Conservation (phyloP, 2,888 invertebrate species). For the Parochlus steinenii region DNA sequence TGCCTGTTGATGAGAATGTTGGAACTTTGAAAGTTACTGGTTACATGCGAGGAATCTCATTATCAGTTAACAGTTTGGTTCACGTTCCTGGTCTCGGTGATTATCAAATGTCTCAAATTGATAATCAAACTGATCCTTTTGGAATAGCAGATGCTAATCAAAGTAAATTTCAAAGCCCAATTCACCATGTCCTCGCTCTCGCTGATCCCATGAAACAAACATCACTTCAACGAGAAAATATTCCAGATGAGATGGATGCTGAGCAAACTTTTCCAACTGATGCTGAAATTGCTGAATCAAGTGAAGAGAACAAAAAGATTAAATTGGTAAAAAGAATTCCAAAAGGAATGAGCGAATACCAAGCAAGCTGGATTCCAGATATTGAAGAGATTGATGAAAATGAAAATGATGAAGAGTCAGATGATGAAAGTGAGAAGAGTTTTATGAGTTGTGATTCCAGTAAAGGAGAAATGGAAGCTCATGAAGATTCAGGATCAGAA, state of each 20-base stretch:
- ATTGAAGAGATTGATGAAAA: slow-evolving; percentile 40
- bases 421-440: slow-evolving; percentile 29
- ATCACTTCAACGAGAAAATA: slow-evolving; percentile 59
- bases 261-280: slow-evolving; percentile 96
- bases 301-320: slow-evolving; percentile 34
- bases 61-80: slow-evolving; percentile 76
- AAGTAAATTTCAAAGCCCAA: slow-evolving; percentile 21
- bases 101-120: slow-evolving; percentile 76
- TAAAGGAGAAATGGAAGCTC: slow-evolving; percentile 22
- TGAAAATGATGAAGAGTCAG: slow-evolving; percentile 33
- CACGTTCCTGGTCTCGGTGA: slow-evolving; percentile 88
- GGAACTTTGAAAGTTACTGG: slow-evolving; percentile 73
- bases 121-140: slow-evolving; percentile 51
- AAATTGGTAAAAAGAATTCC: slow-evolving; percentile 69
- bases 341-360: slow-evolving; percentile 93
- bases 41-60: slow-evolving; percentile 63
- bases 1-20: slow-evolving; percentile 31
- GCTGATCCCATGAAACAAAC: slow-evolving; percentile 54
- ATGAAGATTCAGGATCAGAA: slow-evolving; percentile 19
- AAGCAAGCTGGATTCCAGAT: slow-evolving; percentile 85
- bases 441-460: slow-evolving; percentile 28
- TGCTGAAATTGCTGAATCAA: slow-evolving; percentile 67
- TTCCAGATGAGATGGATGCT: slow-evolving; percentile 79
- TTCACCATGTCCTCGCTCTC: slow-evolving; percentile 31
- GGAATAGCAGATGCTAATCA: slow-evolving; percentile 30